Base-by-base conservation (phyloP, 2,888 invertebrate species). In the Xanthostigma xanthostigma region DNA sequence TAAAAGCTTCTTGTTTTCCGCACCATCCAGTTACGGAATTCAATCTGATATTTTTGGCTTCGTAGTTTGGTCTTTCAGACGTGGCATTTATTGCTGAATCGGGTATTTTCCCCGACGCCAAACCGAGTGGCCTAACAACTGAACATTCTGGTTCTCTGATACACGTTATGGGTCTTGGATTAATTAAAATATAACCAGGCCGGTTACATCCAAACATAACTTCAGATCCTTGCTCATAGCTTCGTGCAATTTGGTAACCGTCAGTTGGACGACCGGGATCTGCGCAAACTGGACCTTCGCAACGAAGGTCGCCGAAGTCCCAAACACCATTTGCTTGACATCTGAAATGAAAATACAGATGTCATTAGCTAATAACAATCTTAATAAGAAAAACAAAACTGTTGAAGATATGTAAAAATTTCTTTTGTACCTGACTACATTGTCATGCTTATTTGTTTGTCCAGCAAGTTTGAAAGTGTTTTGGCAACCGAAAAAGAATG, bases 1-100 rank as follows among this genome's bases (percentile, higher is more conserved):
- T 94, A 61, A 95, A 94, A 0, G 93, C 88, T 70, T 95, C 95
- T 69, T 90, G 88, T 60, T 92, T 93, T n/a, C 91, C 91, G 67
- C 93, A 93, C 93, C 93, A 94, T 13, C 93, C 93, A 42, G 93
- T 93, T 3, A 91, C 92, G 1, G 93, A 92, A 63, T 91, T 92
- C 36, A 94, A 69, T 35, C 93, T 76, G 10, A 93, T 82, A 61
- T 93, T 91, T 63, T 74, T 82, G 0, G 91, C 90, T 73, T 92
- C 91, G 62, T 92, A 92, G 61, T 92, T 92, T 27, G 90, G 89
- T 60, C 90, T 74, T 68, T 92, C 92, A 10, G 93, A 93, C 0
- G 94, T 94, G 0, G 92, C 92, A 62, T 94, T 95, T 48, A 96
- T 94, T 2, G 94, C 92, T 1, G 89, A 86, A 62, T 95, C 94